Evolutionary conservation across 2,797 vertebrate species (phyloP).

Genomic region (Pempheris klunzingeri): DNA sequence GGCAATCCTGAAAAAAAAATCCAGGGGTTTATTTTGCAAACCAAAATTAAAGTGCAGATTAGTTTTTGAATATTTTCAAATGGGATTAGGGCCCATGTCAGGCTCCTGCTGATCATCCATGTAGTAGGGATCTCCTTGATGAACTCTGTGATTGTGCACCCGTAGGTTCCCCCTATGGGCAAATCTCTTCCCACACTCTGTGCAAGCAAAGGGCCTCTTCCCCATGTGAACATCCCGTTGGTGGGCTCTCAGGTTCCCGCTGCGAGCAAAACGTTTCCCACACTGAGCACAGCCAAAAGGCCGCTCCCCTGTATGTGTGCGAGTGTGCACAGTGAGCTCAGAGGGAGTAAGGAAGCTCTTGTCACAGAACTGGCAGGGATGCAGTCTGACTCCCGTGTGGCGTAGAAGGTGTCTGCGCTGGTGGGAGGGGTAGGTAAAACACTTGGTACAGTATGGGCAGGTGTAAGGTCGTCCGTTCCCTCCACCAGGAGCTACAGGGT

Average conservation of each 20-base stretch:
- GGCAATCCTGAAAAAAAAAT: constrained; percentile 13
- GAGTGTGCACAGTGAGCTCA: constrained; percentile 83
- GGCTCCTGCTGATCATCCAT: constrained; percentile 76
- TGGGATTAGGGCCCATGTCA: constrained; percentile 65
- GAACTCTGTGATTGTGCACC: constrained; percentile 84
- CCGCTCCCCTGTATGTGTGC: constrained; percentile 83
- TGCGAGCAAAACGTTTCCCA: constrained; percentile 83
- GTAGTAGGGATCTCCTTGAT: constrained; percentile 81
- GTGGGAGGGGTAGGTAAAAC: constrained; percentile 84
- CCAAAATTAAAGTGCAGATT: constrained; percentile 35
- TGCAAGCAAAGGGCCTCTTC: constrained; percentile 83
- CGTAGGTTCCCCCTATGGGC: constrained; percentile 84
- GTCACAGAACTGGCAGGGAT: constrained; percentile 83
- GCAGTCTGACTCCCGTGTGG: constrained; percentile 83
- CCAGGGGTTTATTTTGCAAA: background rate
- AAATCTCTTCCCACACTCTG: constrained; percentile 83
- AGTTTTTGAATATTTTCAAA: constrained; percentile 41
- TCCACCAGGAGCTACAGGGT: constrained; percentile 56
- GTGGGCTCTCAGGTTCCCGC: constrained; percentile 83
- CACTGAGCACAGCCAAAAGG: constrained; percentile 83
- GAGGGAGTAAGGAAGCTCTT: constrained; percentile 85
- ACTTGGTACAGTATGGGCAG: constrained; percentile 83
- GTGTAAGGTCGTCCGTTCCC: constrained; percentile 79
- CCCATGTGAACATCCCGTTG: constrained; percentile 85
- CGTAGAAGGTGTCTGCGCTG: constrained; percentile 83